phyloP scores from a whole-genome alignment of 2,113 vertebrate species.

The Sapajus apella region DNA sequence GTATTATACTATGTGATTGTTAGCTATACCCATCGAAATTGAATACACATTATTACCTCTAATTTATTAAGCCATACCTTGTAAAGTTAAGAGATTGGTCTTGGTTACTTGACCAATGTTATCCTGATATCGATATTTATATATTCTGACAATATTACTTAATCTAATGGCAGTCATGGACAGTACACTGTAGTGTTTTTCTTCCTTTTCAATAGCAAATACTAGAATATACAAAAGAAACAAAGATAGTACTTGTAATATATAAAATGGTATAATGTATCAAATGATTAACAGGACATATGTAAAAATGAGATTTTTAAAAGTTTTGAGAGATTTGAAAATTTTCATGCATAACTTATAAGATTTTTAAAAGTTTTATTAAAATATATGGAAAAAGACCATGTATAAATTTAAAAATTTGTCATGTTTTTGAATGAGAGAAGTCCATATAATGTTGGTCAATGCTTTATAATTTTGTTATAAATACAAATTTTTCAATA shows the following conservation, averaged over 20 bases:
- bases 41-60: background rate
- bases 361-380: background rate
- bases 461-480: background rate
- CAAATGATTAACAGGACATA: background rate
- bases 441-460: background rate
- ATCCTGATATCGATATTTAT: background rate
- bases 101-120: background rate
- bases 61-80: background rate
- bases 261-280: background rate
- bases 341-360: no score
- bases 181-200: background rate
- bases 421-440: background rate
- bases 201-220: background rate
- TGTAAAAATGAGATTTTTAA: background rate
- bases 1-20: background rate
- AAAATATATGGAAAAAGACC: background rate
- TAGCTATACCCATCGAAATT: background rate
- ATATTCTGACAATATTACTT: background rate
- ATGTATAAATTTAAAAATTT: background rate
- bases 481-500: no score
- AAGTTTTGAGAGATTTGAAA: background rate
- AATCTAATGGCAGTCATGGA: background rate
- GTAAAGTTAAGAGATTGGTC: background rate
- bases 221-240: background rate
- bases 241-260: background rate